These are phyloP conservation scores for Ceuthmochares aereus DNA, from an alignment of 2,113 vertebrate genomes.

Conservation along the genomic window DNA sequence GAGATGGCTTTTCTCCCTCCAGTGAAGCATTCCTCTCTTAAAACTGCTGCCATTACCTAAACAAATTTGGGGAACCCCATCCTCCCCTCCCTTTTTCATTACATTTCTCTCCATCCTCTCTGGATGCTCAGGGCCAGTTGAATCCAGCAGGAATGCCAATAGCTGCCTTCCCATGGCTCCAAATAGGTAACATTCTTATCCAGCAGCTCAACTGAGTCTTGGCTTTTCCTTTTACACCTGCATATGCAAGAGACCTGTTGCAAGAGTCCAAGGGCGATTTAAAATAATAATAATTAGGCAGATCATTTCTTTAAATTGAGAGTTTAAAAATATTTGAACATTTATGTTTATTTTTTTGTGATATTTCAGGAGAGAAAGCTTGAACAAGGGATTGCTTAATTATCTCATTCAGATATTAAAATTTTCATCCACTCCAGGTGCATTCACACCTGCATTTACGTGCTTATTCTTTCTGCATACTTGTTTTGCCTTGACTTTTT, in stretches of 20 bases:
- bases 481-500: not conserved
- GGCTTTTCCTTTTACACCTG: not conserved
- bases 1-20: not conserved
- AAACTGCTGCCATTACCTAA: not conserved
- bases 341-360: slow-evolving; percentile 6
- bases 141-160: not conserved
- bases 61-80: not conserved
- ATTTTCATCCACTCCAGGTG: not conserved
- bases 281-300: not conserved
- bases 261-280: not conserved
- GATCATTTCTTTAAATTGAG: not conserved
- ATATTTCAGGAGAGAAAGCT: not conserved
- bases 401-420: not conserved
- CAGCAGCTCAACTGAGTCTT: not conserved
- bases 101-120: not conserved
- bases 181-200: not conserved
- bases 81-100: not conserved
- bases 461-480: not conserved
- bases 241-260: not conserved
- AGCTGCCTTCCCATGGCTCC: not conserved
- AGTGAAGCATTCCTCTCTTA: not conserved
- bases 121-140: not conserved
- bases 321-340: not conserved
- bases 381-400: not conserved
- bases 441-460: not conserved